phyloP scores from a whole-genome alignment of 2,113 vertebrate species.

The Murina feae region DNA sequence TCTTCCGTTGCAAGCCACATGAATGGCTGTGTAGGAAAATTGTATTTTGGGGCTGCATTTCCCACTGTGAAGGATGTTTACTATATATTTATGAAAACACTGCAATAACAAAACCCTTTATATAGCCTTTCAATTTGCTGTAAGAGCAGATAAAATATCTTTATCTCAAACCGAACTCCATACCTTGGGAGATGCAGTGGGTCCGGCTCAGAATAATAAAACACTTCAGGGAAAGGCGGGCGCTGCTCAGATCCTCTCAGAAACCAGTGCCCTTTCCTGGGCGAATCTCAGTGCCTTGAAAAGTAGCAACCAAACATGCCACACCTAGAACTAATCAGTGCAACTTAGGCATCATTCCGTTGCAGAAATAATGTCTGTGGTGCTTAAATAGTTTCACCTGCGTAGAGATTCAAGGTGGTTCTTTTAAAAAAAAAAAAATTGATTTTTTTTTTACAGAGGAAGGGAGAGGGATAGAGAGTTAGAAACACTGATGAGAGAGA shows the following conservation, averaged over 20 bases:
- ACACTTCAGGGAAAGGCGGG: conserved; percentile 51
- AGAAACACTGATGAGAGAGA: too few relatives aligned
- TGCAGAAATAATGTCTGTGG: not conserved
- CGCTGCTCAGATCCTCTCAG: not conserved
- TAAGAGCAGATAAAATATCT: conserved; percentile 57
- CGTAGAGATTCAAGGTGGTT: not conserved
- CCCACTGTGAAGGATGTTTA: conserved; percentile 57
- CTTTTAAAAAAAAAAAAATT: too few relatives aligned
- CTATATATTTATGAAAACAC: conserved; percentile 64
- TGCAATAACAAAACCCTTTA: conserved; percentile 71
- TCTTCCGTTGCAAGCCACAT: conserved; percentile 2
- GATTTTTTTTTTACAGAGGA: too few relatives aligned
- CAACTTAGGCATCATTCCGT: not conserved
- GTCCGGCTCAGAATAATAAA: conserved; percentile 63
- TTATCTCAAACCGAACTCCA: conserved; percentile 71
- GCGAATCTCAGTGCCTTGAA: not conserved
- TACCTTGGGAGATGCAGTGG: conserved; percentile 62
- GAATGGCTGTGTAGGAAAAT: conserved; percentile 60
- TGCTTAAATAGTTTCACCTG: not conserved
- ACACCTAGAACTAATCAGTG: not conserved
- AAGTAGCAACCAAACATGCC: not conserved
- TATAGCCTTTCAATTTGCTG: conserved; percentile 71
- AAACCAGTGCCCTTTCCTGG: not conserved
- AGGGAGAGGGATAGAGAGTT: too few relatives aligned
- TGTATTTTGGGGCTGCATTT: conserved; percentile 8